Base-by-base conservation (phyloP, 2,888 invertebrate genomes). In the Melikaiella ostensackeni region DNA sequence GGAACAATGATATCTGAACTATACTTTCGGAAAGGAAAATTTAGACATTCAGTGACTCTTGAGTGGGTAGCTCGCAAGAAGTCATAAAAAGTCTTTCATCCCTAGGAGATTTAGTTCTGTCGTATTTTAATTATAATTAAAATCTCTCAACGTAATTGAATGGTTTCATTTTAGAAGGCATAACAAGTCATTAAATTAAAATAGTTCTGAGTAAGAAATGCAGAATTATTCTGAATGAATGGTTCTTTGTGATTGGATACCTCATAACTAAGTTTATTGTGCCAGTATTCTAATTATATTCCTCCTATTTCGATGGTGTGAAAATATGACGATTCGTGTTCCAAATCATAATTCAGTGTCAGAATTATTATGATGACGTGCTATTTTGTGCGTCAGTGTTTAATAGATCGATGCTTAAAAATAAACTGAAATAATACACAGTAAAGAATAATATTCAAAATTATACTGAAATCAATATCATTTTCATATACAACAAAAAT, bases 231-330 rank as follows among this genome's bases (percentile, higher is more conserved):
- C 30, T 6, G 46, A 7, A 70, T 70, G 50, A 70, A 70, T 70
- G 50, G 33, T n/a, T 50, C 70, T 50, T 70, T 70, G 27, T 70
- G 70, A 70, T 70, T 30, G 24, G n/a, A 70, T 27, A 50, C 11
- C 24, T 64, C 21, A 21, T n/a, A 66, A 50, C 19, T 42, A 24
- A 33, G 11, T 19, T 70, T 50, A 70, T 50, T 70, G 30, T 50
- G 70, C 70, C 66, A 70, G 70, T 30, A 33, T 70, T 70, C 70
- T 70, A 70, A 70, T 70, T 70, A 70, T 70, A 70, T 50, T 70
- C 50, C 50, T 50, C n/a, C 30, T 27, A 46, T 70, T 70, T 70
- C 30, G 30, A 70, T 70, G 33, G 70, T 70, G 50, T 50, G 50
- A 70, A 70, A 70, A 50, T 70, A 27, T 66, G 66, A 64, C 64